These are phyloP conservation scores for Quadroppia sp. DNA, from an alignment of 2,888 invertebrate species.

Conservation along the genomic window DNA sequence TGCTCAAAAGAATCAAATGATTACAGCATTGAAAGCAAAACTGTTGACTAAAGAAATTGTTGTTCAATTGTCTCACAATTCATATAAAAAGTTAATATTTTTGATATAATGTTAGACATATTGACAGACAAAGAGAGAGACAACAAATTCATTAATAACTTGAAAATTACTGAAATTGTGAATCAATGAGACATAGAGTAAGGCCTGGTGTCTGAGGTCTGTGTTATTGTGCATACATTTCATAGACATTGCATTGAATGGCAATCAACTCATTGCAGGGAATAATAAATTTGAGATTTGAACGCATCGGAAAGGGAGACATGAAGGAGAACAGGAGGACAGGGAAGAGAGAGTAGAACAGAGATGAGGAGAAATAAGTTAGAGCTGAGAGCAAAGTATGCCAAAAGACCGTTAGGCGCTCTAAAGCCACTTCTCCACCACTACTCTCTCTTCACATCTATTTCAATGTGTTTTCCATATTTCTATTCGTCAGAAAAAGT, in stretches of 20 bases:
- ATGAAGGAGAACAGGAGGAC: slow-evolving; percentile 22
- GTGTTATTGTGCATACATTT: neutral
- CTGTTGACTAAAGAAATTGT: too few species aligned
- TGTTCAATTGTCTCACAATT: too few species aligned
- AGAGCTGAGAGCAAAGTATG: neutral
- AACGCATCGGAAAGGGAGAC: slow-evolving; percentile 24
- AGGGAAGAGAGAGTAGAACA: slow-evolving; percentile 3
- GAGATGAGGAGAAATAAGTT: neutral
- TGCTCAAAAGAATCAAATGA: neutral
- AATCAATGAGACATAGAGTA: neutral
- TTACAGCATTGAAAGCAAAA: too few species aligned
- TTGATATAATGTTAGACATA: too few species aligned
- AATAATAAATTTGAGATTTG: slow-evolving; percentile 23
- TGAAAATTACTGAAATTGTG: too few species aligned
- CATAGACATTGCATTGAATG: neutral
- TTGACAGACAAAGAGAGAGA: too few species aligned
- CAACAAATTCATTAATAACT: too few species aligned
- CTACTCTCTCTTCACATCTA: neutral
- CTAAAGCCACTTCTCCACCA: neutral
- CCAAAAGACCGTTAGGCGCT: slow-evolving; percentile 6
- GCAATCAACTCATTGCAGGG: slow-evolving; percentile 15
- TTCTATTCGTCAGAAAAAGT: slow-evolving; percentile 5
- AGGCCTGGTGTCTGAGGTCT: neutral
- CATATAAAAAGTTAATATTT: too few species aligned
- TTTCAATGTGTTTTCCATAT: neutral